A percentile compares a stretch with the other conserved stretches of the same genome.
phyloP scores from a whole-genome alignment of 2,888 invertebrate species.

The Dascillus cervinus region DNA sequence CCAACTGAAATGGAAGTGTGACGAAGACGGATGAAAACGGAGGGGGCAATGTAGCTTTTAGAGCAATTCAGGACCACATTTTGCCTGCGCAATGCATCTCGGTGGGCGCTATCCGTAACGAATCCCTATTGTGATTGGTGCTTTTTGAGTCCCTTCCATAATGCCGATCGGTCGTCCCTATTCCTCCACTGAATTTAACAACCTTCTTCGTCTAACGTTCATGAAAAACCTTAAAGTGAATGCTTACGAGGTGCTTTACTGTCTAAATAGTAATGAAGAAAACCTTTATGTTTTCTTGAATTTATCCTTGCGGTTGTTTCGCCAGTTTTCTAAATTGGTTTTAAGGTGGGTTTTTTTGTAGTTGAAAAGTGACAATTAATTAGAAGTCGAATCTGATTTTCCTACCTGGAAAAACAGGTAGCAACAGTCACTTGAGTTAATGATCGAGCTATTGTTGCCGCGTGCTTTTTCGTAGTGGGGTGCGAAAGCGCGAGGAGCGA shows the following conservation, averaged over 20 bases:
- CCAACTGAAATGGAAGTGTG: constrained; percentile 21
- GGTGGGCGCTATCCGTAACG: constrained; percentile 48
- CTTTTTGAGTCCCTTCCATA: constrained; percentile 43
- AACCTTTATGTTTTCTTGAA: constrained; percentile 10
- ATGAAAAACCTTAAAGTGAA: too few species aligned
- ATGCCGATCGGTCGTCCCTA: constrained; percentile 19
- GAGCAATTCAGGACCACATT: constrained; percentile 37
- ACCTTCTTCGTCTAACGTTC: too few species aligned
- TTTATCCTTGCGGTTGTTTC: too few species aligned
- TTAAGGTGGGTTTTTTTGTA: constrained; percentile 4
- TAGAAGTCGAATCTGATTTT: constrained; percentile 3
- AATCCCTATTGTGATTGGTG: constrained; percentile 55
- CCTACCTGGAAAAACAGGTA: constrained; percentile 36
- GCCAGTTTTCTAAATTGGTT: background rate
- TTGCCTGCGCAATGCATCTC: constrained; percentile 40
- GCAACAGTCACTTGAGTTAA: constrained; percentile 39
- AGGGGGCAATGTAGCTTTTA: constrained; percentile 31
- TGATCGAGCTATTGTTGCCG: constrained; percentile 38
- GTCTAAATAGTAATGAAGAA: constrained; percentile 15
- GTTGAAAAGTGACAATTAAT: constrained; percentile 1
- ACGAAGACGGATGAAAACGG: constrained; percentile 26
- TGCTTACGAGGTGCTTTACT: constrained; percentile 17
- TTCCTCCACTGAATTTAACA: background rate
- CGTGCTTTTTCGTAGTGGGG: constrained; percentile 35
- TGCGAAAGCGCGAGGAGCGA: constrained; percentile 38